These are phyloP conservation scores for Drosophila sucinea DNA, from an alignment of 1,140 invertebrate species.

Conservation along the genomic window DNA sequence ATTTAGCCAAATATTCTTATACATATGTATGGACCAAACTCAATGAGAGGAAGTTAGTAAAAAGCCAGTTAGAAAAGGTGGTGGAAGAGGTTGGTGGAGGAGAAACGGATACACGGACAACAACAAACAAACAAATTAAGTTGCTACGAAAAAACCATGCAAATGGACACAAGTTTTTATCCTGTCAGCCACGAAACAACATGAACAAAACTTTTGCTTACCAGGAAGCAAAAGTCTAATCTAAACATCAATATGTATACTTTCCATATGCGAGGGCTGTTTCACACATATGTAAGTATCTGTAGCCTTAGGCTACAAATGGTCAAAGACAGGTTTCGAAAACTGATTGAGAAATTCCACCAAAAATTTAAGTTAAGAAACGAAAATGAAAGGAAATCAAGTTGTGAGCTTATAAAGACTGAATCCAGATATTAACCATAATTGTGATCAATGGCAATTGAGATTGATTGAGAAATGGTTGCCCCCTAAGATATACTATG, in stretches of 20 bases:
- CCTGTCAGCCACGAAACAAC: neutral
- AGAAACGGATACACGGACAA: constrained; percentile 23
- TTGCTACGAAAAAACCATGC: constrained; percentile 2
- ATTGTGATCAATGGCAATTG: no score
- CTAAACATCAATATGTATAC: neutral
- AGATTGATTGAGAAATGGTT: no score
- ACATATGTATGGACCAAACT: constrained; percentile 31
- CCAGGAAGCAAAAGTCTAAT: constrained; percentile 6
- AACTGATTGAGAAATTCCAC: no score
- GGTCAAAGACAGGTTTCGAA: no score
- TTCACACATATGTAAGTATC: neutral
- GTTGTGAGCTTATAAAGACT: no score
- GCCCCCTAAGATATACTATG: no score
- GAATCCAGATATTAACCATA: no score
- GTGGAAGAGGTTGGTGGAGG: neutral
- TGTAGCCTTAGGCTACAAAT: no score
- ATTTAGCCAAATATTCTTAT: constrained; percentile 52
- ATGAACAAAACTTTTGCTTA: constrained; percentile 16
- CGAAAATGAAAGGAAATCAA: no score
- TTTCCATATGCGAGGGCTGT: neutral
- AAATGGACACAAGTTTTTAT: constrained; percentile 6
- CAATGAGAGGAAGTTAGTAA: constrained; percentile 16
- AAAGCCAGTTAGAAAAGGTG: neutral
- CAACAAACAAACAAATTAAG: constrained; percentile 9
- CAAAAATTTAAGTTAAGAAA: no score